Base-by-base conservation (phyloP, 1,140 invertebrate genomes). In the Papilio polyxenes region DNA sequence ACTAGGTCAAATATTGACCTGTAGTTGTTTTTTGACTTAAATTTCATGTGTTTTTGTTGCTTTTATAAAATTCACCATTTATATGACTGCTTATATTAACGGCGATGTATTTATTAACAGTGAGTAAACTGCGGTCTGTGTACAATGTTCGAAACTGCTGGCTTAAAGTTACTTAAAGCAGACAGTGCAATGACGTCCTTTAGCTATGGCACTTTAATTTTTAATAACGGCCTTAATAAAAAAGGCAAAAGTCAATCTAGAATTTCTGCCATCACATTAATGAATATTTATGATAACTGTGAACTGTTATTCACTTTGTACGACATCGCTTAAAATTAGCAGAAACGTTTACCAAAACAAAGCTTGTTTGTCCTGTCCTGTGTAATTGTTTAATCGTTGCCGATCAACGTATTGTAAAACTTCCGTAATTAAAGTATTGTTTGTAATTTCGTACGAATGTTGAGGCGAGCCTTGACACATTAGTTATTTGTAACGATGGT, bases 381-480 rank as follows among this genome's bases (percentile, higher is more conserved):
- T 44, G 4, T 74, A 85, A 87, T 84, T 84, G 81, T 85, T 85
- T 88, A 88, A 89, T 85, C 76, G 83, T 59, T 83, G 53, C 31
- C 84, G 87, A 88, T 87, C 86, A 83, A 86, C 44, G 82, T 82
- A 77, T 83, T 84, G 83, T 80, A 81, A 82, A 82, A 87, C 84
- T 85, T 87, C 85, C 85, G 85, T 79, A 72, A 72, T 51, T 51
- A 81, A 83, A 37, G 62, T 49, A 65, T 78, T 75, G 59, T 82
- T 62, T 82, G 49, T 37, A 53, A 53, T 82, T 83, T 81, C 78
- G 76, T 81, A 78, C 59, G 76, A 77, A 65, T 78, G 48, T 82
- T 59, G 37, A 20, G 48, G 5, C 20, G 23, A 2, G 48, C 49
- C 75, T 77, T 77, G 75, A 75, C 75, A 77, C 10, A 31, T 53